A percentile compares a stretch with the other conserved stretches of the same genome.
These are phyloP conservation scores for Alviniconcha marisindica DNA, from an alignment of 1,140 invertebrate genomes.

Conservation along the genomic window DNA sequence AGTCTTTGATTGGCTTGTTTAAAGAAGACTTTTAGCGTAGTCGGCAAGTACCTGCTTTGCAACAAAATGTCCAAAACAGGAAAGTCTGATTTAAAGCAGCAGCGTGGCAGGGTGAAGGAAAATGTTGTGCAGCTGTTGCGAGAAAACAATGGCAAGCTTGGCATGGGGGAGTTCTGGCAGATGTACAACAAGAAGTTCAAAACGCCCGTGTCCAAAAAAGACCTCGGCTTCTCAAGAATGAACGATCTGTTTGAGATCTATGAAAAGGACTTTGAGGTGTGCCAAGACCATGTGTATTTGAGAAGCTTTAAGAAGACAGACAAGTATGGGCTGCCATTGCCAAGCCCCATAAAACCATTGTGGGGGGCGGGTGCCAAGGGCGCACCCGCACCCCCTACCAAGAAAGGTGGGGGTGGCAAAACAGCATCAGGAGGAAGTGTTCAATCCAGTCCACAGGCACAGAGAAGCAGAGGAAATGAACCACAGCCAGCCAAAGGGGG, in stretches of 20 bases:
- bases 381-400: background rate
- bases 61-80: background rate
- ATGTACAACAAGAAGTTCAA: background rate
- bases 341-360: background rate
- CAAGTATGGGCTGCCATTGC: background rate
- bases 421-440: background rate
- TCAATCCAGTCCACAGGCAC: background rate
- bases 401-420: background rate
- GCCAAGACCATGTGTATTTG: background rate
- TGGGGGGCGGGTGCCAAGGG: background rate
- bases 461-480: too few relatives aligned
- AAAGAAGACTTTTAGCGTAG: too few relatives aligned
- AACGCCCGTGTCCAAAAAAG: background rate
- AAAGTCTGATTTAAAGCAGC: background rate
- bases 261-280: background rate
- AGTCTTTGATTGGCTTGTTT: too few relatives aligned
- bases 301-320: background rate
- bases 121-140: conserved; percentile 16
- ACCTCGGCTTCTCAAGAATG: background rate
- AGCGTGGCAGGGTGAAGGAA: conserved; percentile 34
- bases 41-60: too few relatives aligned
- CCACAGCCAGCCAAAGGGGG: background rate
- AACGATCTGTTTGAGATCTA: background rate
- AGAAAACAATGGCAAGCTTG: background rate
- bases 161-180: background rate